Percentiles rank a stretch among this genome's conserved stretches.
Conservation (phyloP, 1,140 invertebrate species). For the Brachionus sp. region DNA sequence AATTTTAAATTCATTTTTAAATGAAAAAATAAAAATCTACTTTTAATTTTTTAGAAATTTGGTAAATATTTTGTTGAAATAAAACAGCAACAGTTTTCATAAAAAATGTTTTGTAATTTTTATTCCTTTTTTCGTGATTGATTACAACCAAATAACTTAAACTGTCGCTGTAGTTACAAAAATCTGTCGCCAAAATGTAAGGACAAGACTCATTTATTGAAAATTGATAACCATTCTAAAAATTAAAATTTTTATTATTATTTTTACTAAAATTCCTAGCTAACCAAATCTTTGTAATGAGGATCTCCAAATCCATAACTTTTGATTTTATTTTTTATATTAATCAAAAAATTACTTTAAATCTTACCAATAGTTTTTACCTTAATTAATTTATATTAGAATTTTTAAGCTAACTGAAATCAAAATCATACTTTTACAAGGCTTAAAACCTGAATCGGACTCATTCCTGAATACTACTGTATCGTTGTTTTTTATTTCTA, state of each 20-base stretch:
- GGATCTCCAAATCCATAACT: conserved; percentile 42
- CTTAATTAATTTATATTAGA: background rate
- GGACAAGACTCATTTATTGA: background rate
- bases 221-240: conserved; percentile 15
- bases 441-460: background rate
- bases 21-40: background rate
- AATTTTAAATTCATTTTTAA: background rate
- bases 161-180: background rate
- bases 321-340: background rate
- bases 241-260: background rate
- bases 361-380: background rate
- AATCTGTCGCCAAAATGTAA: conserved; percentile 34
- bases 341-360: background rate
- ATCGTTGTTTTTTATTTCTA: background rate
- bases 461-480: background rate
- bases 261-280: background rate
- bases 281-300: conserved; percentile 30
- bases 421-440: background rate
- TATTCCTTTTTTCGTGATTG: background rate
- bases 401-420: background rate
- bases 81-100: conserved; percentile 23
- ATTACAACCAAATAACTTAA: background rate
- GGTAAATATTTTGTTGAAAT: background rate
- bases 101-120: background rate
- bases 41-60: conserved; percentile 9